Evolutionary conservation across 2,888 invertebrate species (phyloP).

Genomic region (Diloba caeruleocephala): DNA sequence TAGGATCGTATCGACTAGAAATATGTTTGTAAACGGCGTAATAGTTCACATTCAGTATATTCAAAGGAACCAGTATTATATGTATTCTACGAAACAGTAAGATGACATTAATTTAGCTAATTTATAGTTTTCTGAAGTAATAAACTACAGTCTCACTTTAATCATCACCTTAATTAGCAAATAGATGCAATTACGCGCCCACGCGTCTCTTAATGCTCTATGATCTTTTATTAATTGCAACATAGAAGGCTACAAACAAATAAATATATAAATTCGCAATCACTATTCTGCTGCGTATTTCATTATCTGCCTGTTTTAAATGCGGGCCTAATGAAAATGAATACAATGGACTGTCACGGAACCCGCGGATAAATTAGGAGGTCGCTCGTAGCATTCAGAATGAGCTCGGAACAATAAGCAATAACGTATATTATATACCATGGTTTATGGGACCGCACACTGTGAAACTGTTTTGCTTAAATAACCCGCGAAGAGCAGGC

Average conservation of each 20-base stretch:
- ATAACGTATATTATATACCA: conserved; percentile 48
- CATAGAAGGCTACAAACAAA: conserved; percentile 7
- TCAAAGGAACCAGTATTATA: no score
- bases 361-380: conserved; percentile 70
- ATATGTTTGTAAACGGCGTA: no score
- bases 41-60: no score
- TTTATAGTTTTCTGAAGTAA: conserved; percentile 14
- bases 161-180: conserved; percentile 26
- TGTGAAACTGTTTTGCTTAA: conserved; percentile 44
- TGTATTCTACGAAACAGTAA: no score
- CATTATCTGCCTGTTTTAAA: conserved; percentile 52
- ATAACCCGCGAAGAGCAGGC: conserved; percentile 22
- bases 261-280: conserved; percentile 21
- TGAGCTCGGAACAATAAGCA: conserved; percentile 65
- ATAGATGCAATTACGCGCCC: conserved; percentile 13
- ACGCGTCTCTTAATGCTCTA: not conserved
- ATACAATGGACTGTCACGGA: conserved; percentile 69
- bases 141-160: conserved; percentile 17
- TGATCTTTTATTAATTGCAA: conserved; percentile 14
- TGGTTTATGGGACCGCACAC: conserved; percentile 48
- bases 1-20: no score
- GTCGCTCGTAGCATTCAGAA: conserved; percentile 65
- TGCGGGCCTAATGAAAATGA: conserved; percentile 65
- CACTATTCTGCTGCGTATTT: conserved; percentile 28
- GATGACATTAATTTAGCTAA: not conserved